Base-by-base conservation (phyloP, 1,140 invertebrate genomes). In the Philotrypesis tridentata region DNA sequence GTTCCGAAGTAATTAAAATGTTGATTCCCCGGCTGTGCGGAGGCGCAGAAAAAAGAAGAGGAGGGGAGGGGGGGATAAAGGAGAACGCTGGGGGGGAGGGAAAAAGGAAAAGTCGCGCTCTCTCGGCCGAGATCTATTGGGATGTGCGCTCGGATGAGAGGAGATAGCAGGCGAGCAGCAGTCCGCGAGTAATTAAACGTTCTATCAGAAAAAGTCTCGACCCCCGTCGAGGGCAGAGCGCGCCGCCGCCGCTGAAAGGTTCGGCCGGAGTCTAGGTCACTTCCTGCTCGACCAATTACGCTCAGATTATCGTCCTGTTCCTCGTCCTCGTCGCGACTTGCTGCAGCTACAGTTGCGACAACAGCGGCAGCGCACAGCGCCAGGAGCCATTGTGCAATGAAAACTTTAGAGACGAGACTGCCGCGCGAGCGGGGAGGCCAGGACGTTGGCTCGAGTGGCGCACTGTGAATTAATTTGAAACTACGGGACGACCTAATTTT, bases 131-230 rank as follows among this genome's bases (percentile, higher is more conserved):
- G 77, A 76, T 71, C 81, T 37, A 67, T 27, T 12, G 77, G 55
- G 25, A 83, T 83, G 61, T 76, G 60, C 70, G 48, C 67, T 61
- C 25, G 63, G 25, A 37, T 17, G 72, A 74, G 48, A 55, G 21
- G 48, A 55, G 48, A 85, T 83, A 83, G 85, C n/a, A n/a, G n/a
- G n/a, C n/a, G 63, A 81, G 23, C 25, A 55, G 48, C 21, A 55
- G 48, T 17, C 48, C 21, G 74, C 43, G 80, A 79, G 85, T 85
- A 87, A 88, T 89, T 89, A 87, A 89, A 85, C 85, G 85, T 87
- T 85, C 87, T 87, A 89, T 87, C 85, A 84, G 76, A 84, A 86
- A 88, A 88, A 87, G 88, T 88, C 85, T 85, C 75, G 75, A 78
- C 71, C n/a, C n/a, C n/a, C 70, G 77, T 31, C 72, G 48, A 55